Conservation (phyloP, 2,888 invertebrate genomes). For the Rhagium mordax region DNA sequence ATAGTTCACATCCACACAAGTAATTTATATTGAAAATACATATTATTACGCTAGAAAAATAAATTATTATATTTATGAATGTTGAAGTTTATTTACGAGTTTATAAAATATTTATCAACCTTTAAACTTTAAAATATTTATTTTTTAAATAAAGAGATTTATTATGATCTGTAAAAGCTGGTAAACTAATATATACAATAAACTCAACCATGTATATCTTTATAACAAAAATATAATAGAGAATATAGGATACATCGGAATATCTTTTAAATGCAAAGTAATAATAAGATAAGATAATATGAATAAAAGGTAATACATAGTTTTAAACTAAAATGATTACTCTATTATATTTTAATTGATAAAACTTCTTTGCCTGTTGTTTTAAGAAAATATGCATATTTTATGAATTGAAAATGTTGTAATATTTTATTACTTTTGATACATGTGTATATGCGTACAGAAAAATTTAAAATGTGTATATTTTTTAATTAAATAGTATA, state of each 20-base stretch:
- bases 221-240: not conserved
- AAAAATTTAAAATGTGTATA: too few species aligned
- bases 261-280: not conserved
- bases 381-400: not conserved
- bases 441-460: too few species aligned
- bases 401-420: not conserved
- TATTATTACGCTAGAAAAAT: not conserved
- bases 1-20: not conserved
- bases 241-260: not conserved
- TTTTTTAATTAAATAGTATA: too few species aligned
- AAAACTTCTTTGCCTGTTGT: too few species aligned
- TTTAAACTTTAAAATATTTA: slow-evolving; percentile 10
- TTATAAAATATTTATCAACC: not conserved
- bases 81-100: slow-evolving; percentile 4
- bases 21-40: not conserved
- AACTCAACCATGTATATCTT: not conserved
- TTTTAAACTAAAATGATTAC: too few species aligned
- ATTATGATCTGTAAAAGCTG: slow-evolving; percentile 10
- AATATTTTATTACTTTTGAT: not conserved
- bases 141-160: slow-evolving; percentile 12
- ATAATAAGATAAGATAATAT: too few species aligned
- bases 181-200: not conserved
- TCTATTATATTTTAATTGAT: too few species aligned
- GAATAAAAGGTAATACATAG: too few species aligned
- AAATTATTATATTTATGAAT: not conserved